Evolutionary conservation across 1,140 invertebrate genomes (phyloP).

Genomic region (Drosophila pectinifera): DNA sequence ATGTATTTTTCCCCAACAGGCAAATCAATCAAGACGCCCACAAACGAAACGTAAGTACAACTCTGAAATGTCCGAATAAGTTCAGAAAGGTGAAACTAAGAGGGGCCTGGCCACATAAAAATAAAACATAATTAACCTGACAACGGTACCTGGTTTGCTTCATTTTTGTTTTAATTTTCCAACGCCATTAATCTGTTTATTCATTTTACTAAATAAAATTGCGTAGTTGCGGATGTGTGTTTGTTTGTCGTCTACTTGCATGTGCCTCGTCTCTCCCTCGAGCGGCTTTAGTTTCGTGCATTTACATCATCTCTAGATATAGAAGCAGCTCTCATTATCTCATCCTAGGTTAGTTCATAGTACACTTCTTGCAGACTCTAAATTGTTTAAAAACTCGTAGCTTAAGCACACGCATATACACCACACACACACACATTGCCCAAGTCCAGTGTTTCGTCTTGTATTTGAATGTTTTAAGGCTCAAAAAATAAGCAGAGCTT

Average conservation of each 20-base stretch:
- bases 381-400: slow-evolving; percentile 11
- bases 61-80: slow-evolving; percentile 59
- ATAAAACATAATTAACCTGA: slow-evolving; percentile 59
- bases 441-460: slow-evolving; percentile 47
- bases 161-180: slow-evolving; percentile 39
- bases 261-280: slow-evolving; percentile 35
- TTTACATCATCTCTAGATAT: slow-evolving; percentile 28
- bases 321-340: slow-evolving; percentile 45
- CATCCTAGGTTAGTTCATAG: slow-evolving; percentile 42
- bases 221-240: slow-evolving; percentile 63
- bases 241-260: slow-evolving; percentile 64
- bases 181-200: slow-evolving; percentile 45
- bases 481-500: not conserved
- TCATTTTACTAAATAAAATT: slow-evolving; percentile 37
- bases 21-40: slow-evolving; percentile 83
- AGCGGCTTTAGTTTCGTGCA: slow-evolving; percentile 46
- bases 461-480: slow-evolving; percentile 43
- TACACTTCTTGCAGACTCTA: too few relatives aligned
- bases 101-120: slow-evolving; percentile 50
- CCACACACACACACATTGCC: slow-evolving; percentile 22
- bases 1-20: slow-evolving; percentile 49
- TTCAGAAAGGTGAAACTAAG: slow-evolving; percentile 50
- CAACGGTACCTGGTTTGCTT: slow-evolving; percentile 72
- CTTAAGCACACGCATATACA: slow-evolving; percentile 53
- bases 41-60: slow-evolving; percentile 84